These are phyloP conservation scores for Odontamblyopus lacepedii DNA, from an alignment of 2,797 vertebrate species.

Conservation along the genomic window DNA sequence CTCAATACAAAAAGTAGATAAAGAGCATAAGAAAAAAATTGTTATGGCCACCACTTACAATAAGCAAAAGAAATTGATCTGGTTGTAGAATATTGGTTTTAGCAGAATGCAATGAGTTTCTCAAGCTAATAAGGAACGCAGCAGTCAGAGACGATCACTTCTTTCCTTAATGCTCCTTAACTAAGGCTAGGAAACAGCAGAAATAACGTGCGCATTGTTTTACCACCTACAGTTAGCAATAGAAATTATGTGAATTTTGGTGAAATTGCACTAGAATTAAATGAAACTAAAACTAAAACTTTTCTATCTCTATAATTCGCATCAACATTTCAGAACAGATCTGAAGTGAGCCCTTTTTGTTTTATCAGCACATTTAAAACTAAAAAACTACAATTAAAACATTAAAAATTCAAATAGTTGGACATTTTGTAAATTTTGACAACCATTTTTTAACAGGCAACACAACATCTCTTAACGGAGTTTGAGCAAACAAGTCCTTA, in stretches of 20 bases:
- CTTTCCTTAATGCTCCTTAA: constrained; percentile 11
- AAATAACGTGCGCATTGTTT: neutral
- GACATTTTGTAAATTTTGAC: neutral
- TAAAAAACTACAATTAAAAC: too few species aligned
- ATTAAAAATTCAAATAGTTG: neutral
- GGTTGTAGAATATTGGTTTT: too few species aligned
- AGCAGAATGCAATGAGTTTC: too few species aligned
- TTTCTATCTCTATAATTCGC: neutral
- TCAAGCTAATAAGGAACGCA: constrained; percentile 64
- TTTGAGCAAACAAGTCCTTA: neutral
- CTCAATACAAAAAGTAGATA: too few species aligned
- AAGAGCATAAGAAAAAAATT: too few species aligned
- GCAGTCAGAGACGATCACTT: constrained; percentile 34
- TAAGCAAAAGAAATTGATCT: too few species aligned
- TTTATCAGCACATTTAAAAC: neutral
- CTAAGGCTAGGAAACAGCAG: constrained; percentile 54
- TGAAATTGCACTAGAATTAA: neutral
- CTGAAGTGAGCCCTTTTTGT: neutral
- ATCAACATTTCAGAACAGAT: neutral
- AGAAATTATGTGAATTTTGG: neutral
- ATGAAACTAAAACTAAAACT: neutral
- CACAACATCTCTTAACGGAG: neutral
- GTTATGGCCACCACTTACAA: too few species aligned
- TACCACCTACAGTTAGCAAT: neutral
- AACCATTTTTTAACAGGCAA: neutral